These are phyloP conservation scores for Agriopis aurantiaria DNA, from an alignment of 2,888 invertebrate species.

Conservation along the genomic window DNA sequence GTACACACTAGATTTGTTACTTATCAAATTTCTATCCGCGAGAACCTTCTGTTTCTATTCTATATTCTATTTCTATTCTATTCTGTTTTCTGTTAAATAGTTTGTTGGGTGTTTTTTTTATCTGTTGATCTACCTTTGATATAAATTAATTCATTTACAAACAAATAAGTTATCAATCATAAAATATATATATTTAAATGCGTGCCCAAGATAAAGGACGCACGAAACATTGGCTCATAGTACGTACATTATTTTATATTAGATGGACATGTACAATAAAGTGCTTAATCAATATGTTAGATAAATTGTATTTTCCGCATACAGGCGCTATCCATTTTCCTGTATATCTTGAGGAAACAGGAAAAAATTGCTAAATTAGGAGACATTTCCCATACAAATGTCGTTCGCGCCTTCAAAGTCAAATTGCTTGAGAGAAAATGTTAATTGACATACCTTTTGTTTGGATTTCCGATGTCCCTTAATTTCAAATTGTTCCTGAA, in stretches of 20 bases:
- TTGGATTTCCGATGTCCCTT: neutral
- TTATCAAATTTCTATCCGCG: no score
- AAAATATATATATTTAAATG: no score
- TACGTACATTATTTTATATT: neutral
- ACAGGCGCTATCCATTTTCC: conserved; percentile 21
- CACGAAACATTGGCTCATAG: no score
- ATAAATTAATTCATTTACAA: no score
- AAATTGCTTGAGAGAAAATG: conserved; percentile 10
- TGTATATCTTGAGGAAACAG: conserved; percentile 24
- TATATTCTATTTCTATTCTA: no score
- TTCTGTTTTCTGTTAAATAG: no score
- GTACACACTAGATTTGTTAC: no score
- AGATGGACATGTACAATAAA: neutral
- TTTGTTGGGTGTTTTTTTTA: no score
- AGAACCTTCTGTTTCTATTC: no score
- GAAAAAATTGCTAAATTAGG: conserved; percentile 29
- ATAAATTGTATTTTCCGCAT: conserved; percentile 16
- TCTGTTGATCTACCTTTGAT: no score
- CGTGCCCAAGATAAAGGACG: no score
- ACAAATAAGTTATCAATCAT: no score
- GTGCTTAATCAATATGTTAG: conserved; percentile 21
- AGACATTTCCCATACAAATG: conserved; percentile 22
- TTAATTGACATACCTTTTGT: conserved; percentile 23
- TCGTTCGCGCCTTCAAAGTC: conserved; percentile 12
- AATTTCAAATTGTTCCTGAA: conserved; percentile 19